A percentile compares a stretch with the other conserved stretches of the same genome.
phyloP scores from a whole-genome alignment of 1,140 invertebrate species.

The Ericerus pela region DNA sequence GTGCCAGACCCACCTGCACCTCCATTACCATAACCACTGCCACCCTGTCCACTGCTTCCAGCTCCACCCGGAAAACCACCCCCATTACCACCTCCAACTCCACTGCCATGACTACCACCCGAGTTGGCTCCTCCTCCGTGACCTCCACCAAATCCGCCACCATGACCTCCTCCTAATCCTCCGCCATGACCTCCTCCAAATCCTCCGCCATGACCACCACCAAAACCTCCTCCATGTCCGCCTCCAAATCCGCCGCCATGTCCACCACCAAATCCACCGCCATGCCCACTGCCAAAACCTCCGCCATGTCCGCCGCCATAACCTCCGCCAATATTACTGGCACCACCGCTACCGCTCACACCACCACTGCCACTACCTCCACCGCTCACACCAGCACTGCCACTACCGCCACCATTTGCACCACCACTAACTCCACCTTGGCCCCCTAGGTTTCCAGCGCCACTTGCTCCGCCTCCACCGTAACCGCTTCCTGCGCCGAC shows the following conservation, averaged over 20 bases:
- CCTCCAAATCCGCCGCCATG: background rate
- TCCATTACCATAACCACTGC: background rate
- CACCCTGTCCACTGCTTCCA: background rate
- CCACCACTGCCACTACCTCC: background rate
- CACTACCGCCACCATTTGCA: background rate
- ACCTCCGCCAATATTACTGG: background rate
- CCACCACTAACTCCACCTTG: background rate
- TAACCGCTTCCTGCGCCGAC: background rate
- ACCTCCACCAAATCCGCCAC: background rate
- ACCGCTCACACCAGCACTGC: background rate
- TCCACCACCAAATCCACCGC: background rate
- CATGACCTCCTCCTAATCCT: background rate
- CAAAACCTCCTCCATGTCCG: background rate
- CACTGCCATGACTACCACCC: background rate
- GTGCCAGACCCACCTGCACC: background rate
- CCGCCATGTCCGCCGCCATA: background rate
- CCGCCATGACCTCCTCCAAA: background rate
- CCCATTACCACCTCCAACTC: background rate
- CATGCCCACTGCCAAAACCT: background rate
- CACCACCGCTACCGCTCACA: background rate
- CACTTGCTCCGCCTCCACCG: background rate
- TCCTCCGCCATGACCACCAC: background rate
- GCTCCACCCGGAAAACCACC: slow-evolving; percentile 1
- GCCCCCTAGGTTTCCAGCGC: background rate
- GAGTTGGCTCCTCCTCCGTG: background rate